Evolutionary conservation across 1,140 invertebrate genomes (phyloP).

Genomic region (Microplitis demolitor): DNA sequence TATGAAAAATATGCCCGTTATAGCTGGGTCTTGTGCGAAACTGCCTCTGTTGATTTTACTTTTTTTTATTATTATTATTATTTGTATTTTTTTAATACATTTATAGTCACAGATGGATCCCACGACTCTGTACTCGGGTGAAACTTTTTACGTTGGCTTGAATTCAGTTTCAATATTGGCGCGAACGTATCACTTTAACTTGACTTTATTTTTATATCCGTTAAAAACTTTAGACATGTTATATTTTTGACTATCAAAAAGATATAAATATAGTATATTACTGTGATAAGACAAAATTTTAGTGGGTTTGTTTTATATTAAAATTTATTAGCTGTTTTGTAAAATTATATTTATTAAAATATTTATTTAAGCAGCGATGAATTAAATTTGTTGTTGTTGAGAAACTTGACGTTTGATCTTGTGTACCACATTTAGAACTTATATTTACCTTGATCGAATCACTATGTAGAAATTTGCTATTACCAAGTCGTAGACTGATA

Average conservation of each 20-base stretch:
- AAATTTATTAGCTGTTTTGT: background rate
- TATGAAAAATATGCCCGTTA: slow-evolving; percentile 59
- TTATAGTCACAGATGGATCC: slow-evolving; percentile 19
- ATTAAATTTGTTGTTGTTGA: background rate
- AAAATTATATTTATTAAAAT: background rate
- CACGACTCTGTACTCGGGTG: background rate
- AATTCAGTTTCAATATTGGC: slow-evolving; percentile 18
- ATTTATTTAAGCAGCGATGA: background rate
- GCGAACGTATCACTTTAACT: background rate
- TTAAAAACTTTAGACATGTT: background rate
- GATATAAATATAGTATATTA: background rate
- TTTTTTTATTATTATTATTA: background rate
- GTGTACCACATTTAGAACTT: slow-evolving; percentile 9
- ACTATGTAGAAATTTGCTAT: slow-evolving; percentile 27
- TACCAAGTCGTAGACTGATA: slow-evolving; percentile 20
- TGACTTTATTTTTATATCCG: background rate
- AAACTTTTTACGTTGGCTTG: slow-evolving; percentile 1
- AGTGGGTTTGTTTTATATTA: no score
- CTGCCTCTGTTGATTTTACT: background rate
- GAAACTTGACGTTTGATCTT: slow-evolving; percentile 22
- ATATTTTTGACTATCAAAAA: slow-evolving; percentile 11
- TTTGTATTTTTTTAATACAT: background rate
- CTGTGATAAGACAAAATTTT: background rate
- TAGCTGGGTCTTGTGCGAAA: slow-evolving; percentile 32
- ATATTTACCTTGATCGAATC: slow-evolving; percentile 24